phyloP scores from a whole-genome alignment of 2,888 invertebrate species.

The Drosophila ezoana region DNA sequence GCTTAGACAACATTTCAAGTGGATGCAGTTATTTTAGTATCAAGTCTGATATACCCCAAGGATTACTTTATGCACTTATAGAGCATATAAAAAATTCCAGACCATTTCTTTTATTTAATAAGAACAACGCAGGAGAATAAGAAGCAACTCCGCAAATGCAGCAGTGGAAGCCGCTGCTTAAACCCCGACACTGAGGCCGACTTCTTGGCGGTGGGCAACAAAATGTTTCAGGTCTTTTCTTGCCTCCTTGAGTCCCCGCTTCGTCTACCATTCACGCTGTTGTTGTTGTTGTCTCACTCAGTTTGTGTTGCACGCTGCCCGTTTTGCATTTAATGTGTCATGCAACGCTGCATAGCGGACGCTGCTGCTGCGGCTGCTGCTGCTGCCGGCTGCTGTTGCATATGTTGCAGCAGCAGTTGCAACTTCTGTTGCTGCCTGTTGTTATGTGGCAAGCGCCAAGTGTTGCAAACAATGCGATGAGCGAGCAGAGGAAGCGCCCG shows the following conservation, averaged over 20 bases:
- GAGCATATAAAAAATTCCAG: constrained; percentile 59
- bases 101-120: constrained; percentile 68
- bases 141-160: constrained; percentile 16
- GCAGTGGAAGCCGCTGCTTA: constrained; percentile 48
- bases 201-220: constrained; percentile 57
- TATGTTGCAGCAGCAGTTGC: constrained; percentile 79
- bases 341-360: constrained; percentile 76
- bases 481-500: constrained; percentile 35
- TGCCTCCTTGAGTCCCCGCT: constrained; percentile 8
- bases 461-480: constrained; percentile 75
- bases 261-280: not conserved
- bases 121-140: constrained; percentile 43
- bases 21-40: too few relatives aligned
- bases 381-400: constrained; percentile 64
- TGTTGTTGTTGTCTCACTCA: constrained; percentile 18
- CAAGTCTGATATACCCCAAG: constrained; percentile 14
- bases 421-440: constrained; percentile 70
- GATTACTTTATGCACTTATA: constrained; percentile 1
- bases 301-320: constrained; percentile 51
- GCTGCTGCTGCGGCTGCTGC: constrained; percentile 34
- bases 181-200: constrained; percentile 32
- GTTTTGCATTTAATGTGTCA: constrained; percentile 80
- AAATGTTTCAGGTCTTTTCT: constrained; percentile 36
- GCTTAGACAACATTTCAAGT: too few relatives aligned
- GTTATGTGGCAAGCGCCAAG: constrained; percentile 82